Percentiles rank a stretch among this genome's conserved stretches.
Conservation (phyloP, 2,113 vertebrate genomes). For the Antechinus flavipes region DNA sequence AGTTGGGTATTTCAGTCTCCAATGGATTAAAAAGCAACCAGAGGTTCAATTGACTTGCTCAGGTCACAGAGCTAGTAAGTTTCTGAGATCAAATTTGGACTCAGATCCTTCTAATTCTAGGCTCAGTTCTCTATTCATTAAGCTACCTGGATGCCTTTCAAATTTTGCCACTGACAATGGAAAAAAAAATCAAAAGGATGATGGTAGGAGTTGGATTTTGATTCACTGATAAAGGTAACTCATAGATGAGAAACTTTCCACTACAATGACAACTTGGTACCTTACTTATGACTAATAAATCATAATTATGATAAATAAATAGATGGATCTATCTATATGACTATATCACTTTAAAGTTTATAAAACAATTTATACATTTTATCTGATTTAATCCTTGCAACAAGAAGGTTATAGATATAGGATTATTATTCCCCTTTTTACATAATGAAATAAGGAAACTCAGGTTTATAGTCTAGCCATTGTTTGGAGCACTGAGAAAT, state of each 20-base stretch:
- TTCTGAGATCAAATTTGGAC: background rate
- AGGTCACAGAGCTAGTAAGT: background rate
- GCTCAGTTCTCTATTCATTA: background rate
- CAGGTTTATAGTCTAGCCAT: background rate
- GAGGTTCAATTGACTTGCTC: background rate
- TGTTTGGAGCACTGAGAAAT: background rate
- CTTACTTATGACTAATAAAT: background rate
- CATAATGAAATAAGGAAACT: background rate
- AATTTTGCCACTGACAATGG: background rate
- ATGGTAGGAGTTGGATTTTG: background rate
- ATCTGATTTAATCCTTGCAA: background rate
- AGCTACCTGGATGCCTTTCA: background rate
- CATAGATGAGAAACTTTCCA: background rate
- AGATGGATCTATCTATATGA: too few relatives aligned
- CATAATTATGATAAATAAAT: background rate
- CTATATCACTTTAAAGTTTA: background rate
- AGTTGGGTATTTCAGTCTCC: background rate
- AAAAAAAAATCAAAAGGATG: background rate
- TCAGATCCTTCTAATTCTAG: background rate
- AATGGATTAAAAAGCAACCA: background rate
- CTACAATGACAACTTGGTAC: too few relatives aligned
- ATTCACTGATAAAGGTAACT: background rate
- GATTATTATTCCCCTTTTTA: background rate
- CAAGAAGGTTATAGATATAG: background rate
- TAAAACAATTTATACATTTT: background rate